Evolutionary conservation across 2,888 invertebrate species (phyloP).

Genomic region (Buathra laborator): DNA sequence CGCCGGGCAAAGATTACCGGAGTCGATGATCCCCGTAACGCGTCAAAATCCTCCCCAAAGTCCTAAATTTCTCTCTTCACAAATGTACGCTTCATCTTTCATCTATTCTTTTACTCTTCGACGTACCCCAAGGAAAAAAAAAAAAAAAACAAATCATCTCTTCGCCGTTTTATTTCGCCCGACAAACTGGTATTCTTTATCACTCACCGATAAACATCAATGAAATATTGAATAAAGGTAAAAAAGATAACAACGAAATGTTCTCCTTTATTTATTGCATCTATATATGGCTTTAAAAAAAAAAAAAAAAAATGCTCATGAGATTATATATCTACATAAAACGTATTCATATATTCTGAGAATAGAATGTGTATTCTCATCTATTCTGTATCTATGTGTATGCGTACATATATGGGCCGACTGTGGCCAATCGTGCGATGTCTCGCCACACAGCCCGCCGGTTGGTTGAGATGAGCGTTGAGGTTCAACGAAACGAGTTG

Average conservation of each 20-base stretch:
- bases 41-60: slow-evolving; percentile 18
- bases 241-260: background rate
- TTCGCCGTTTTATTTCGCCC: background rate
- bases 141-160: background rate
- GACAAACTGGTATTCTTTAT: background rate
- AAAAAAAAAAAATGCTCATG: background rate
- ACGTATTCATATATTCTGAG: background rate
- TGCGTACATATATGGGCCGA: background rate
- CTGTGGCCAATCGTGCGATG: slow-evolving; percentile 1
- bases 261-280: background rate
- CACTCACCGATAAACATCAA: background rate
- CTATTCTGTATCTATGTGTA: background rate
- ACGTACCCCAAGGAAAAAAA: no score
- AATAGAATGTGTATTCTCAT: background rate
- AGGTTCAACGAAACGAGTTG: background rate
- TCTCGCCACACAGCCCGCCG: background rate
- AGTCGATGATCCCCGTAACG: slow-evolving; percentile 51
- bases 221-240: background rate
- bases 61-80: background rate
- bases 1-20: slow-evolving; percentile 62
- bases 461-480: slow-evolving; percentile 7
- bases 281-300: background rate
- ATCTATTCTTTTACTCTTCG: background rate
- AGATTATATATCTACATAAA: background rate
- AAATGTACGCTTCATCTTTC: background rate